Percentiles rank a stretch among this genome's conserved stretches.
phyloP scores from a whole-genome alignment of 2,797 vertebrate genomes.

The Tiaroga cobitis region DNA sequence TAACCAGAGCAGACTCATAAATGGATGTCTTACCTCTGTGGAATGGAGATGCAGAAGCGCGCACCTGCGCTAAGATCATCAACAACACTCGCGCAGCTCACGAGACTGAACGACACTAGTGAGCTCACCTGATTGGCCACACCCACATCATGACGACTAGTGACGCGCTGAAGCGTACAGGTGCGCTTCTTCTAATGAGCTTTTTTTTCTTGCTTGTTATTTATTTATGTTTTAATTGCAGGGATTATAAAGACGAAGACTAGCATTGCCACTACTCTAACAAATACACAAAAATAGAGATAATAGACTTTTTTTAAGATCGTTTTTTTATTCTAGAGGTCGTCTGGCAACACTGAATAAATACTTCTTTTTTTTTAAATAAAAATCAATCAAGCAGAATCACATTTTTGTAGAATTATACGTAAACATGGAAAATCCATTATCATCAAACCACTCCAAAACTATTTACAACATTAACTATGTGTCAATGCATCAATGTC shows the following conservation, averaged over 20 bases:
- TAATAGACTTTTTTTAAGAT: background rate
- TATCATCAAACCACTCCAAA: background rate
- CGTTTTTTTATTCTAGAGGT: background rate
- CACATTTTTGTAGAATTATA: background rate
- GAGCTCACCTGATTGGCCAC: constrained; percentile 6
- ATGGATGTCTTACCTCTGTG: constrained; percentile 23
- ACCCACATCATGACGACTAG: background rate
- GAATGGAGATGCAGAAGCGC: constrained; percentile 5
- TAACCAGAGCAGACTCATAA: background rate
- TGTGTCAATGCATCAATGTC: background rate
- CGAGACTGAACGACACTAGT: background rate
- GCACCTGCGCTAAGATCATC: background rate
- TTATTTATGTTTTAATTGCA: background rate
- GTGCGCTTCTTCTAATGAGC: constrained; percentile 13
- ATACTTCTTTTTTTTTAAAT: no score
- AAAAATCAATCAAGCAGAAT: background rate
- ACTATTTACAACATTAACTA: background rate
- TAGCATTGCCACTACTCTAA: background rate
- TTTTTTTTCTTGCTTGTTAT: background rate
- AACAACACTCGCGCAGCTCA: background rate
- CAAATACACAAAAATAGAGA: background rate
- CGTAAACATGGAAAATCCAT: background rate
- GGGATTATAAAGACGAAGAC: background rate
- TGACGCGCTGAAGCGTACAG: background rate
- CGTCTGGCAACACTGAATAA: background rate